A percentile compares a stretch with the other conserved stretches of the same genome.
phyloP scores from a whole-genome alignment of 2,113 vertebrate genomes.

The Cryptoleucopteryx plumbea region DNA sequence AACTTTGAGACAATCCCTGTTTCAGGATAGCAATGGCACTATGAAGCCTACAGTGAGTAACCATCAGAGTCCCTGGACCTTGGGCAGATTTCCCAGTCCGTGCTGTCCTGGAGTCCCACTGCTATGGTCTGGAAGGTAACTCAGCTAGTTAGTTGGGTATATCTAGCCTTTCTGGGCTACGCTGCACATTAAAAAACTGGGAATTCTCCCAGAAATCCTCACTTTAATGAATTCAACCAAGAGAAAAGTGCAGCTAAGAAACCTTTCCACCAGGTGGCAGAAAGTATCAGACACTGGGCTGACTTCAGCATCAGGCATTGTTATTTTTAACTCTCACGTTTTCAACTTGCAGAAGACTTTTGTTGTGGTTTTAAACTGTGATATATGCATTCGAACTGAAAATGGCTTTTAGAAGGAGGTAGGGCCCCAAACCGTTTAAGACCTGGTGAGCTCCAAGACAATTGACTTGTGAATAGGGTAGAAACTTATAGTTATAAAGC shows the following conservation, averaged over 20 bases:
- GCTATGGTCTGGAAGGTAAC: background rate
- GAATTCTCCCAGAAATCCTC: background rate
- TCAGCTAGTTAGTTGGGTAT: background rate
- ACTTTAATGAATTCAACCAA: background rate
- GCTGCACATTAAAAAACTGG: fast-evolving
- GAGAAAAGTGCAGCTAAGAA: background rate
- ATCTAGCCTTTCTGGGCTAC: background rate
- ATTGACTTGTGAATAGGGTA: background rate
- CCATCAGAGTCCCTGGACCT: background rate
- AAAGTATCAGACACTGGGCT: background rate
- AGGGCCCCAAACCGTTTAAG: background rate
- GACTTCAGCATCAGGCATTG: background rate
- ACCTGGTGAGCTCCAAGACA: background rate
- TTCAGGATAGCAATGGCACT: background rate
- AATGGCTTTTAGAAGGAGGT: background rate
- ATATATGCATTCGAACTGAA: background rate
- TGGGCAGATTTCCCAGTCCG: background rate
- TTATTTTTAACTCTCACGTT: background rate
- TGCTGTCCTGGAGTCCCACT: background rate
- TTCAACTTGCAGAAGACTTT: background rate
- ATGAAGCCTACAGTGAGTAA: background rate
- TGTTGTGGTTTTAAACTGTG: background rate
- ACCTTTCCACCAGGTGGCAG: slow-evolving; percentile 1
- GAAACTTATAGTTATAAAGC: background rate
- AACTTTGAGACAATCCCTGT: background rate